Conservation (phyloP, 2,797 vertebrate genomes). For the Premnoplex brunnescens region DNA sequence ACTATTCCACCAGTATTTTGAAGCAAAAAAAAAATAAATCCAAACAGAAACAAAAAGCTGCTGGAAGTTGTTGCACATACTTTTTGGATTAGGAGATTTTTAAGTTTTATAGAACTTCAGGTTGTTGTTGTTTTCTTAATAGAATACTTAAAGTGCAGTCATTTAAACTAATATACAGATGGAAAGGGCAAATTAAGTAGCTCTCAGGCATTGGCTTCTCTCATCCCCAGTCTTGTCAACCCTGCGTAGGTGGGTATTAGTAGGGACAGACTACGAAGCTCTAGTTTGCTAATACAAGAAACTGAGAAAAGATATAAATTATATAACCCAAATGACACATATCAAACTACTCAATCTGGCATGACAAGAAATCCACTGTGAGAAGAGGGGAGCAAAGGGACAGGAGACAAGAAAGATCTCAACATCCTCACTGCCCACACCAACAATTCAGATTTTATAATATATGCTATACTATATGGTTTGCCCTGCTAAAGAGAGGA, state of each 20-base stretch:
- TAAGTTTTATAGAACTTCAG: not conserved
- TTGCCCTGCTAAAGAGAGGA: not conserved
- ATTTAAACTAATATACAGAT: not conserved
- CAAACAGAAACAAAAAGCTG: not conserved
- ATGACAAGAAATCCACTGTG: not conserved
- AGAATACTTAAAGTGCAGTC: not conserved
- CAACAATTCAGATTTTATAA: not conserved
- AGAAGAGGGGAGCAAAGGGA: not conserved
- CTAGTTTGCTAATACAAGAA: not conserved
- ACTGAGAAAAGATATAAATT: not conserved
- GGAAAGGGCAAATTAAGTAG: not conserved
- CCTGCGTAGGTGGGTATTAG: not conserved
- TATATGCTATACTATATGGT: rapidly evolving
- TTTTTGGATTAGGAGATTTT: not conserved
- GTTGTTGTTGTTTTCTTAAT: not conserved
- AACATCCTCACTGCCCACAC: not conserved
- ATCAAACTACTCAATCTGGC: not conserved
- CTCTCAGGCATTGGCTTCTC: not conserved
- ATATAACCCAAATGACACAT: not conserved
- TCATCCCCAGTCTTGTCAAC: not conserved
- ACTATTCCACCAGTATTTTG: not conserved
- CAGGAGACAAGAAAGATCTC: not conserved
- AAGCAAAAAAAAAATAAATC: not conserved
- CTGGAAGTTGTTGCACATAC: not conserved
- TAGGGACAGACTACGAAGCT: not conserved